Conservation (phyloP, 2,888 invertebrate species). For the Herminia tarsipennalis region DNA sequence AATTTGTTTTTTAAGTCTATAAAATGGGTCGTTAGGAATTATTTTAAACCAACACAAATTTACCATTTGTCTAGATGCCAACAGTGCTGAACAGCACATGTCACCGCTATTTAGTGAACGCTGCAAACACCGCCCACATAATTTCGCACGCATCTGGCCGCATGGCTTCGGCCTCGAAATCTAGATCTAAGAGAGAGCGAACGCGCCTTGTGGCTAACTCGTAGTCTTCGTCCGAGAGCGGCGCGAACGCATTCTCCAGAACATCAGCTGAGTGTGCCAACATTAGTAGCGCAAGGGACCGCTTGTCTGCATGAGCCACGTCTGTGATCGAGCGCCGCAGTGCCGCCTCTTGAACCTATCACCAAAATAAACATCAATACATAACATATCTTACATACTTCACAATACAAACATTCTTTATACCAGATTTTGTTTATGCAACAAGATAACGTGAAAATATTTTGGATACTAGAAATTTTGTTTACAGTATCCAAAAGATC, state of each 20-base stretch:
- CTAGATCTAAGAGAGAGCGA: constrained; percentile 97
- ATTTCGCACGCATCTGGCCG: constrained; percentile 96
- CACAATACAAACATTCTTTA: not conserved
- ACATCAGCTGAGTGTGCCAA: constrained; percentile 99
- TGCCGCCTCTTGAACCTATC: constrained; percentile 98
- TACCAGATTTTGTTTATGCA: constrained; percentile 12
- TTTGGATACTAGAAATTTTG: constrained; percentile 12
- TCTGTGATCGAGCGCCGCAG: constrained; percentile 98
- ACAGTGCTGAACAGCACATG: constrained; percentile 33
- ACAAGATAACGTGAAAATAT: constrained; percentile 18
- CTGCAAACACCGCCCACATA: constrained; percentile 99
- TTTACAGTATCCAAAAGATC: not conserved
- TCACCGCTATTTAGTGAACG: constrained; percentile 96
- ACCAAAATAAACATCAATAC: not conserved
- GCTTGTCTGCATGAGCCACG: constrained; percentile 98
- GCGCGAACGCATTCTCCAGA: constrained; percentile 99
- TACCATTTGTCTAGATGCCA: constrained; percentile 45
- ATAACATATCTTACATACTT: not conserved
- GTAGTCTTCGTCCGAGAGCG: constrained; percentile 98
- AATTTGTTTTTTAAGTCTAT: constrained; percentile 40
- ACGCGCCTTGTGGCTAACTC: constrained; percentile 99
- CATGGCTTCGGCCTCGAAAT: constrained; percentile 97
- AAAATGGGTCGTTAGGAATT: constrained; percentile 38
- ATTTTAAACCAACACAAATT: constrained; percentile 41
- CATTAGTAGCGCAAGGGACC: constrained; percentile 96